These are phyloP conservation scores for Laothoe populi DNA, from an alignment of 2,888 invertebrate species.

Conservation along the genomic window DNA sequence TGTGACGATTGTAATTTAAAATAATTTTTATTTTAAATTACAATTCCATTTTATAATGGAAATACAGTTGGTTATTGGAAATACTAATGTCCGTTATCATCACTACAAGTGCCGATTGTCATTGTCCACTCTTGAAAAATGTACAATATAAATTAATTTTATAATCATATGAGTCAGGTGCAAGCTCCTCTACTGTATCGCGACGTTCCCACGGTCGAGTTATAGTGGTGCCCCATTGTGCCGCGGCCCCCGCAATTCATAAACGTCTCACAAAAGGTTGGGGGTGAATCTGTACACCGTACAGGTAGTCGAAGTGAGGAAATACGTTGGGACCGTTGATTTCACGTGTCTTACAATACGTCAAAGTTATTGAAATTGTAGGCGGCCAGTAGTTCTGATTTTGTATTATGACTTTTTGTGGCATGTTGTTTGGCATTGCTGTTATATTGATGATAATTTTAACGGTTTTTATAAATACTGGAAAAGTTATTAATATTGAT, in stretches of 20 bases:
- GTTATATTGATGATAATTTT: not conserved
- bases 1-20: too few relatives aligned
- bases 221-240: conserved; percentile 60
- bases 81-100: not conserved
- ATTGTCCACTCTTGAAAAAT: not conserved
- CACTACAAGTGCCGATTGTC: not conserved
- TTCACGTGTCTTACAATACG: conserved; percentile 26
- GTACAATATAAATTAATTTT: conserved; percentile 11
- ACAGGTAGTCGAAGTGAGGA: conserved; percentile 64
- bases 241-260: conserved; percentile 64
- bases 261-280: conserved; percentile 61
- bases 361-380: conserved; percentile 17
- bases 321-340: conserved; percentile 71
- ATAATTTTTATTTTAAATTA: too few relatives aligned
- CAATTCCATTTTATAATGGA: too few relatives aligned
- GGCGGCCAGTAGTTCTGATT: conserved; percentile 8
- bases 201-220: conserved; percentile 70
- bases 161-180: conserved; percentile 65
- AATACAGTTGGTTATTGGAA: too few relatives aligned
- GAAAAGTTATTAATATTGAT: not conserved
- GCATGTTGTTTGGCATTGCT: not conserved
- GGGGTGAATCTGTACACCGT: conserved; percentile 60
- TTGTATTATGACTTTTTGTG: not conserved
- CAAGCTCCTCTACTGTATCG: conserved; percentile 52
- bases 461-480: not conserved